Conservation (phyloP, 2,888 invertebrate genomes). For the Lumbricus terrestris region DNA sequence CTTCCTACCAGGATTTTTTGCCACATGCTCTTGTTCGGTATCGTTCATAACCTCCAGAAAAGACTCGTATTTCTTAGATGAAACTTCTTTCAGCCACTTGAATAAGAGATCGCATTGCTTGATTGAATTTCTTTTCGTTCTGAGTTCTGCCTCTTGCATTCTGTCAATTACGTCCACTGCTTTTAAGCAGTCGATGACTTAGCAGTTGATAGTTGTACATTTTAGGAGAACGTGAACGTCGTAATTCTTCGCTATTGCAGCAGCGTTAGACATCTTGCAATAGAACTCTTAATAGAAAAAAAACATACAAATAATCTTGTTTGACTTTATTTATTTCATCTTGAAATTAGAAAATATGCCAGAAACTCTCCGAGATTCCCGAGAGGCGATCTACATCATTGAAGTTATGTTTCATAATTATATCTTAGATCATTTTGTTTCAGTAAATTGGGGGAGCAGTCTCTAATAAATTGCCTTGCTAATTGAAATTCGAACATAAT, state of each 20-base stretch:
- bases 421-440: too few species aligned
- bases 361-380: too few species aligned
- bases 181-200: not conserved
- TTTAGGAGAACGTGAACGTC: not conserved
- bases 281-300: not conserved
- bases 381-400: too few species aligned
- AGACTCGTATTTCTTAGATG: not conserved
- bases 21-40: not conserved
- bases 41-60: not conserved
- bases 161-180: not conserved
- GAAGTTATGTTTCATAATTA: too few species aligned
- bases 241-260: not conserved
- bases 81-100: not conserved
- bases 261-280: not conserved
- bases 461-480: too few species aligned
- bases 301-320: too few species aligned
- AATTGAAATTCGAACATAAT: too few species aligned
- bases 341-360: too few species aligned
- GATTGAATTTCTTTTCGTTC: not conserved
- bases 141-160: not conserved
- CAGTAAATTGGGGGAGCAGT: too few species aligned
- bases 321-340: too few species aligned
- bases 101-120: not conserved
- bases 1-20: not conserved
- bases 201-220: not conserved